Base-by-base conservation (phyloP, 2,113 vertebrate genomes). In the Prionailurus bengalensis region DNA sequence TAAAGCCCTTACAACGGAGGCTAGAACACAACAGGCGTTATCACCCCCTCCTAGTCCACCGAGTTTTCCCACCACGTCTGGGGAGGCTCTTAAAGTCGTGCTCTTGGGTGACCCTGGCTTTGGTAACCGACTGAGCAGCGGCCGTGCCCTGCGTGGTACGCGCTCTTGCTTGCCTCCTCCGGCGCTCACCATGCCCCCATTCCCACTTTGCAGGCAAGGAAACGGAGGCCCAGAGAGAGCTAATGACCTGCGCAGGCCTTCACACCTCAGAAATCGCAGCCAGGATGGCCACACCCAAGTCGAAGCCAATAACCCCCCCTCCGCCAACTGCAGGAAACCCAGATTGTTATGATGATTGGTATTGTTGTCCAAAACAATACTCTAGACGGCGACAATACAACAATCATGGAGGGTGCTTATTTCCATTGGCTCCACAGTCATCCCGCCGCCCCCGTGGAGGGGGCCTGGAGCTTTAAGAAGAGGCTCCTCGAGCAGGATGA, bases 281-380 rank as follows among this genome's bases (percentile, higher is more conserved):
- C 68, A 11, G 55, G 68, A 45, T 0, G 11, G 42, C 86, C 29
- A 45, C 79, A 76, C 82, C 58, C 81, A 39, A 86, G 33, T 9
- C 3, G 5, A 23, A 33, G 83, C 76, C 83, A 23, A 45, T 73
- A n/a, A 58, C 33, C 45, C 29, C 36, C 51, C 4, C 70, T 42
- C 36, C 87, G 82, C 87, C 63, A 39, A 74, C 53, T 17, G 85
- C 95, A 95, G 98, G 95, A 97, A 95, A 58, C 88, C 33, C 70
- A 66, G 36, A 61, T 78, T 84, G 45, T 78, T 39, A 61, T 63
- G 97, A 95, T 97, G 81, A 86, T 81, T 42, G 61, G 88, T 63
- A 98, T 98, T 97, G 95, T 97, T 84, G 76, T 97, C 89, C 42
- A 12, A 95, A 92, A 98, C 98, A 97, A 97, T 97, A 58, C 94